phyloP scores from a whole-genome alignment of 2,113 vertebrate species.

The Choloepus hoffmanni region DNA sequence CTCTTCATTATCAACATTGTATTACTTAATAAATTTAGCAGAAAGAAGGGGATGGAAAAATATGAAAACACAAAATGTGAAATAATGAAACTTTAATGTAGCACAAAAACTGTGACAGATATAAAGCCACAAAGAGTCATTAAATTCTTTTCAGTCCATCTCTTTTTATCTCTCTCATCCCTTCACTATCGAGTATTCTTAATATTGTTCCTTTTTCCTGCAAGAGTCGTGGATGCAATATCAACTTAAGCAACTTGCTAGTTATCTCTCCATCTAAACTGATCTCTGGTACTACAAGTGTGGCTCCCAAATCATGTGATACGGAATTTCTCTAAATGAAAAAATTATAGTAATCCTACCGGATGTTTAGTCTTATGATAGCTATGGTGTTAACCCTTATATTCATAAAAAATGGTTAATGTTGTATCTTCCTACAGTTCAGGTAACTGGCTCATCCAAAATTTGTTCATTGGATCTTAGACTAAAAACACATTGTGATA shows the following conservation, averaged over 20 bases:
- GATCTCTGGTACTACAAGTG: slow-evolving; percentile 62
- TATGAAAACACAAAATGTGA: slow-evolving; percentile 88
- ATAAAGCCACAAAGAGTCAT: slow-evolving; percentile 86
- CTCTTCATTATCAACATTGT: slow-evolving; percentile 86
- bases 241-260: slow-evolving; percentile 72
- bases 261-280: slow-evolving; percentile 70
- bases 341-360: slow-evolving; percentile 65
- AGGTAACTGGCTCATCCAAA: slow-evolving; percentile 66
- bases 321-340: slow-evolving; percentile 52
- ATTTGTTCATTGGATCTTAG: slow-evolving; percentile 65
- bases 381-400: slow-evolving; percentile 53
- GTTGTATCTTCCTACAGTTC: slow-evolving; percentile 37
- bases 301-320: neutral
- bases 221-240: slow-evolving; percentile 73
- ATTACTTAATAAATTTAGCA: slow-evolving; percentile 91
- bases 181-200: slow-evolving; percentile 84
- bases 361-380: slow-evolving; percentile 58
- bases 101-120: slow-evolving; percentile 87
- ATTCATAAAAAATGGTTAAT: neutral
- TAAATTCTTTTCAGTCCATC: slow-evolving; percentile 86
- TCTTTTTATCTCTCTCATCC: slow-evolving; percentile 84
- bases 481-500: slow-evolving; percentile 66
- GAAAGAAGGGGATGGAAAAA: slow-evolving; percentile 86
- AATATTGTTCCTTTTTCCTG: slow-evolving; percentile 77
- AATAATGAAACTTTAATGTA: slow-evolving; percentile 90